Percentiles rank a stretch among this genome's conserved stretches.
phyloP scores from a whole-genome alignment of 2,113 vertebrate species.

The Hippoglossus stenolepis region DNA sequence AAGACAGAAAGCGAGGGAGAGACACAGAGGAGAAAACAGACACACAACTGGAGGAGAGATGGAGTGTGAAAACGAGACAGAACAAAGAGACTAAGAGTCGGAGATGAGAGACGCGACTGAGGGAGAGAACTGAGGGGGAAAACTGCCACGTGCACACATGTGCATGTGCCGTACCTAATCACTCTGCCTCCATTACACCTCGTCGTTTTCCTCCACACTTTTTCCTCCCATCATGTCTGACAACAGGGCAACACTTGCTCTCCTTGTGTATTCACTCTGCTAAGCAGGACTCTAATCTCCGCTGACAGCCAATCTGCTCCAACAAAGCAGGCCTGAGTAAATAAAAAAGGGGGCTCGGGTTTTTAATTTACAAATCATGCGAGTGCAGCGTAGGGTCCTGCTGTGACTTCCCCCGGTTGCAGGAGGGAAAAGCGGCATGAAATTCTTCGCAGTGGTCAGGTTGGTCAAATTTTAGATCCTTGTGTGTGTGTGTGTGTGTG shows the following conservation, averaged over 20 bases:
- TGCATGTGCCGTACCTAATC: constrained; percentile 64
- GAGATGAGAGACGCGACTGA: constrained; percentile 44
- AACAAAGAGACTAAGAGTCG: constrained; percentile 36
- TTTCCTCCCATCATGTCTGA: constrained; percentile 82
- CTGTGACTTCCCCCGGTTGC: neutral
- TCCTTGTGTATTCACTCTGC: constrained; percentile 63
- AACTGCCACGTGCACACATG: constrained; percentile 41
- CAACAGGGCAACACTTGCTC: constrained; percentile 72
- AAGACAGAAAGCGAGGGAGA: constrained; percentile 9
- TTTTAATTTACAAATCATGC: constrained; percentile 61
- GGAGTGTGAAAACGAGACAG: constrained; percentile 40
- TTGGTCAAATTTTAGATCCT: neutral
- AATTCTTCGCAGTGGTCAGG: neutral
- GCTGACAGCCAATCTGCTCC: constrained; percentile 63
- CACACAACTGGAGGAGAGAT: constrained; percentile 49
- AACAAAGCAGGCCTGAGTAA: constrained; percentile 53
- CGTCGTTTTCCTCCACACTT: constrained; percentile 67
- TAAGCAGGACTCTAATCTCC: constrained; percentile 71
- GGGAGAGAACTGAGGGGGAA: constrained; percentile 48
- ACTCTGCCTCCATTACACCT: constrained; percentile 57
- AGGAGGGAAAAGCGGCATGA: neutral
- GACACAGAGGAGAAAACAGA: constrained; percentile 17
- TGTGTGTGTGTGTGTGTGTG: too few species aligned
- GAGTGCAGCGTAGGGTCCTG: constrained; percentile 4
- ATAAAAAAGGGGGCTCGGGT: constrained; percentile 39